Conservation (phyloP, 2,113 vertebrate species). For the Sapayoa aenigma region DNA sequence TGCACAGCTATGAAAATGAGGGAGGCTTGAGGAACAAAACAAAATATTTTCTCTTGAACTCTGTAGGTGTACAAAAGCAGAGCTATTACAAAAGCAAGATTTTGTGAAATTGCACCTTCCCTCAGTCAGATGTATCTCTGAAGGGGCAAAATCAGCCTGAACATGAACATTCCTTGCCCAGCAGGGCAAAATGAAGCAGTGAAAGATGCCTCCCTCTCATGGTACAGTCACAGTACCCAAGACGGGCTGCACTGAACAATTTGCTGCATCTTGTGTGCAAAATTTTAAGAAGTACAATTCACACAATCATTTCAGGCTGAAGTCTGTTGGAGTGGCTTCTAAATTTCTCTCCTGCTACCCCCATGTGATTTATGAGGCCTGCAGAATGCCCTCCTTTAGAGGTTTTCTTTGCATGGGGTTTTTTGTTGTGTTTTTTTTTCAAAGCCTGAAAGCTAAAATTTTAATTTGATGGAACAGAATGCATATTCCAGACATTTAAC, state of each 20-base stretch:
- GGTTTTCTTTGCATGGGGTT: background rate
- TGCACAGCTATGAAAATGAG: slow-evolving; percentile 14
- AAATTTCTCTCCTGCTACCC: background rate
- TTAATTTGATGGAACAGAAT: background rate
- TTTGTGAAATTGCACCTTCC: background rate
- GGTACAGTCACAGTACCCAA: background rate
- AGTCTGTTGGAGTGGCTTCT: background rate
- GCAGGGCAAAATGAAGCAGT: background rate
- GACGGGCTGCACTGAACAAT: background rate
- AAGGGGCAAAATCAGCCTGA: background rate
- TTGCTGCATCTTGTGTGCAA: background rate
- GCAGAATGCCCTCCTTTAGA: background rate
- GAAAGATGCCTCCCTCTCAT: background rate
- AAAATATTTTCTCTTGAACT: slow-evolving; percentile 32
- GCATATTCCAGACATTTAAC: background rate
- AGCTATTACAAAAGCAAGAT: slow-evolving; percentile 16
- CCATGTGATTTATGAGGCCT: background rate
- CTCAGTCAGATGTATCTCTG: background rate
- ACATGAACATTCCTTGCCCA: background rate
- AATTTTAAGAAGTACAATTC: background rate
- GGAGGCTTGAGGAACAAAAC: slow-evolving; percentile 18
- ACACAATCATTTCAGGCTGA: background rate
- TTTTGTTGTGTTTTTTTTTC: background rate
- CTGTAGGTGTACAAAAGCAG: slow-evolving; percentile 31
- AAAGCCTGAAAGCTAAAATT: background rate